A percentile compares a stretch with the other conserved stretches of the same genome.
Conservation (phyloP, 2,797 vertebrate genomes). For the Apodemus agrarius region DNA sequence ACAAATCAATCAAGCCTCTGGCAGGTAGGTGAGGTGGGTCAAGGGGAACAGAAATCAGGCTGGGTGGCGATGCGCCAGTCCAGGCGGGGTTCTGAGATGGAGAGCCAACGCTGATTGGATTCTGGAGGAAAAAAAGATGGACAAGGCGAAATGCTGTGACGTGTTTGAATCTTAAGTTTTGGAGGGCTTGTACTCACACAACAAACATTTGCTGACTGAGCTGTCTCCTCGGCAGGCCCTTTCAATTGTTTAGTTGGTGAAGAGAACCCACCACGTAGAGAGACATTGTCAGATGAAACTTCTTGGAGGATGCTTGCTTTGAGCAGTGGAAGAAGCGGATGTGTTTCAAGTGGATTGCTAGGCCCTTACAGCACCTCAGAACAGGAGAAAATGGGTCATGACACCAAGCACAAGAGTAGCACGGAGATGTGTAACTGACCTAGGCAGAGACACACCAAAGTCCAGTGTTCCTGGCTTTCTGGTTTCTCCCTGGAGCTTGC, state of each 20-base stretch:
- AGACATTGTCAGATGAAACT: neutral
- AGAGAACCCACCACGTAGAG: neutral
- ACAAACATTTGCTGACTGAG: neutral
- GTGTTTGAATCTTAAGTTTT: neutral
- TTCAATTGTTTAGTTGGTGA: neutral
- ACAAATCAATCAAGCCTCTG: neutral
- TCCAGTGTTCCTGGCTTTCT: conserved; percentile 65
- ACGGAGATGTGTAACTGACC: conserved; percentile 65
- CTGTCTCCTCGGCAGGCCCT: neutral
- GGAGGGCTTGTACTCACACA: neutral
- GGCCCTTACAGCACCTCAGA: neutral
- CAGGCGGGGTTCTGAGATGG: neutral
- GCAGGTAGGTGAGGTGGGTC: neutral
- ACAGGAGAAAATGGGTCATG: conserved; percentile 17
- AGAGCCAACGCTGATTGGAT: neutral
- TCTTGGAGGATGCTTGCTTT: neutral
- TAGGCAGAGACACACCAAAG: conserved; percentile 74
- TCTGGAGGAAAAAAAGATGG: neutral
- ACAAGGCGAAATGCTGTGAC: neutral
- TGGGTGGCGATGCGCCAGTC: neutral
- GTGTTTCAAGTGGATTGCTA: neutral
- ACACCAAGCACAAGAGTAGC: neutral
- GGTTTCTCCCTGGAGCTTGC: conserved; percentile 81
- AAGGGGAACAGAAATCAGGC: conserved; percentile 6
- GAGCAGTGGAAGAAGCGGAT: neutral